Conservation (phyloP, 2,888 invertebrate genomes). For the Drosophila kokeensis region DNA sequence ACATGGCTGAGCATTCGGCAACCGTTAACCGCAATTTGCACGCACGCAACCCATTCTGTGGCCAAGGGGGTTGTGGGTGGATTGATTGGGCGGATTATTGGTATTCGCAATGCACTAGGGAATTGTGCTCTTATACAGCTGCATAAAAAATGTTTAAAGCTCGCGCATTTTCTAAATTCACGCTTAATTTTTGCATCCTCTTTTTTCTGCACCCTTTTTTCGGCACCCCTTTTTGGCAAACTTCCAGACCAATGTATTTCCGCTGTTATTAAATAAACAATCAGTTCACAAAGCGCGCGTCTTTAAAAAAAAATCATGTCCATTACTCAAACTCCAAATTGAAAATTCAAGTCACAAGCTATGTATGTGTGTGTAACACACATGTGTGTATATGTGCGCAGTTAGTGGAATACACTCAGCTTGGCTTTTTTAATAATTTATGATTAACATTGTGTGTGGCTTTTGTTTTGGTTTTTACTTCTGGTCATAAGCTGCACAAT, state of each 20-base stretch:
- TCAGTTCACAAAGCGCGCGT: conserved; percentile 42
- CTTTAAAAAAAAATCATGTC: conserved; percentile 39
- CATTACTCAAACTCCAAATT: conserved; percentile 70
- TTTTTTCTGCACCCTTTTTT: conserved; percentile 1
- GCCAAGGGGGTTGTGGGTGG: neutral
- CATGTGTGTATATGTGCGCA: neutral
- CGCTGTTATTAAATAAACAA: conserved; percentile 68
- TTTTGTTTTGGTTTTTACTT: conserved; percentile 5
- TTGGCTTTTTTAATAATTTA: conserved; percentile 64
- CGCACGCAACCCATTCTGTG: conserved; percentile 54
- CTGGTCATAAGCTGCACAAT: conserved; percentile 23
- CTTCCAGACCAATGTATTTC: conserved; percentile 55
- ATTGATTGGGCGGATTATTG: conserved; percentile 24
- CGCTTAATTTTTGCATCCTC: conserved; percentile 20
- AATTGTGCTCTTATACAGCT: conserved; percentile 30
- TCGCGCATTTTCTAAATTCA: conserved; percentile 15
- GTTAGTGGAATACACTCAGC: conserved; percentile 26
- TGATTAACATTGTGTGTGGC: conserved; percentile 36
- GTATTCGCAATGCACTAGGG: conserved; percentile 51
- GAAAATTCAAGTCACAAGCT: conserved; percentile 24
- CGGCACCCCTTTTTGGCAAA: conserved; percentile 4
- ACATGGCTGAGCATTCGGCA: conserved; percentile 15
- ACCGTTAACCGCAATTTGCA: conserved; percentile 66
- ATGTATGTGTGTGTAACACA: neutral
- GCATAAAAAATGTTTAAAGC: conserved; percentile 18